These are phyloP conservation scores for Lophotriccus pileatus DNA, from an alignment of 2,797 vertebrate genomes.

Conservation along the genomic window DNA sequence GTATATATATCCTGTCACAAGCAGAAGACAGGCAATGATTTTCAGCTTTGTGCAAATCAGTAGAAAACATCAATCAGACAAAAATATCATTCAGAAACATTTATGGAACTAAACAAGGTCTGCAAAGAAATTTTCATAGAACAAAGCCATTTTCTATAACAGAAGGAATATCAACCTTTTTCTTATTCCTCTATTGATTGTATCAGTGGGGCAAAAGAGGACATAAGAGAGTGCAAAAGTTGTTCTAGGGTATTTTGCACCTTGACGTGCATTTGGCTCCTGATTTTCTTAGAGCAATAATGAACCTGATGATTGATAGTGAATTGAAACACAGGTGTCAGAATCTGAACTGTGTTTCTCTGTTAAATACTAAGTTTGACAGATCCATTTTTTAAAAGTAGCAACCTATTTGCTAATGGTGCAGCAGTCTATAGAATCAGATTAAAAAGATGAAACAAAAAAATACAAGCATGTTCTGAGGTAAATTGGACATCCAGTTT, in stretches of 20 bases:
- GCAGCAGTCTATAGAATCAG: background rate
- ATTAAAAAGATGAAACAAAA: background rate
- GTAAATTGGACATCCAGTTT: background rate
- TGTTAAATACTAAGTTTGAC: background rate
- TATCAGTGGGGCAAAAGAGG: background rate
- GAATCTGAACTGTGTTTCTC: background rate
- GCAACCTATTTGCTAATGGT: constrained; percentile 1
- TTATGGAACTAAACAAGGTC: background rate
- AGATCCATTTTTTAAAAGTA: background rate
- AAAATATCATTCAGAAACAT: background rate
- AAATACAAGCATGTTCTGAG: background rate
- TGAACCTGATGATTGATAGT: background rate
- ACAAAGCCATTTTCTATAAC: background rate
- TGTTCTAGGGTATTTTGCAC: background rate
- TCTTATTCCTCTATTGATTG: background rate
- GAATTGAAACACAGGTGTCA: background rate
- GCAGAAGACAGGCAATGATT: background rate
- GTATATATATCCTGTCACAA: background rate
- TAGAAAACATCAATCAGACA: background rate
- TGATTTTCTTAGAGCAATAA: background rate
- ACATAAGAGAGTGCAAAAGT: background rate
- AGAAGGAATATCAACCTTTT: background rate
- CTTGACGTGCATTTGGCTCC: background rate
- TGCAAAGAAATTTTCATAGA: background rate
- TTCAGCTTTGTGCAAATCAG: background rate